Base-by-base conservation (phyloP, 2,888 invertebrate species). In the Epirrhoe tristata region DNA sequence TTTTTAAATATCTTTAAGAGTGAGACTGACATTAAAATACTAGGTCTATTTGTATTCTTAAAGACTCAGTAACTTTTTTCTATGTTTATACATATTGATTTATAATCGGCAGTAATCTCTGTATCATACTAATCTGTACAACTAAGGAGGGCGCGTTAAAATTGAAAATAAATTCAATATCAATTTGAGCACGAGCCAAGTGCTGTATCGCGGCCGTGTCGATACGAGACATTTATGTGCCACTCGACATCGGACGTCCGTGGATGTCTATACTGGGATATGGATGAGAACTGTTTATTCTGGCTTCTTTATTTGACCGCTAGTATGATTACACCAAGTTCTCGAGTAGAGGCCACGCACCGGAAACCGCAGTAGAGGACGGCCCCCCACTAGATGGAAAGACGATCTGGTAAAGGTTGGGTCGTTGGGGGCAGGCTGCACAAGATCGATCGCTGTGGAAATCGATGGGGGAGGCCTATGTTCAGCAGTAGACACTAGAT, bases 81-180 rank as follows among this genome's bases (percentile, higher is more conserved):
- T 24, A 24, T 36, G 36, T 46, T 14, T 14, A 14, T 14, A 32
- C 36, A 3, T 36, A 39, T 54, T n/a, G 6, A 16, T 53, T 14
- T 8, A 10, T n/a, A 17, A 59, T 43, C 16, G 58, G 36, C 51
- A 62, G 48, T 31, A n/a, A 12, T 48, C 74, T 86, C 85, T 86
- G 73, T 48, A 2, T 12, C 1, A 50, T 39, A 14, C 66, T 89
- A 76, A 78, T 83, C 93, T 93, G 71, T 60, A 61, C 75, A 75
- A 72, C 77, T 84, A 92, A 91, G 90, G 90, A 93, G 93, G 89
- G 90, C 91, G 90, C 91, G 90, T 90, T 93, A 92, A 93, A 93
- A 91, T 93, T 93, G 89, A 93, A 93, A 93, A 93, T 93, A 93
- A 93, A 93, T 93, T 90, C 93, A 92, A 93, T 93, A 93, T 92